Base-by-base conservation (phyloP, 1,140 invertebrate genomes). In the Drosophila leontia region DNA sequence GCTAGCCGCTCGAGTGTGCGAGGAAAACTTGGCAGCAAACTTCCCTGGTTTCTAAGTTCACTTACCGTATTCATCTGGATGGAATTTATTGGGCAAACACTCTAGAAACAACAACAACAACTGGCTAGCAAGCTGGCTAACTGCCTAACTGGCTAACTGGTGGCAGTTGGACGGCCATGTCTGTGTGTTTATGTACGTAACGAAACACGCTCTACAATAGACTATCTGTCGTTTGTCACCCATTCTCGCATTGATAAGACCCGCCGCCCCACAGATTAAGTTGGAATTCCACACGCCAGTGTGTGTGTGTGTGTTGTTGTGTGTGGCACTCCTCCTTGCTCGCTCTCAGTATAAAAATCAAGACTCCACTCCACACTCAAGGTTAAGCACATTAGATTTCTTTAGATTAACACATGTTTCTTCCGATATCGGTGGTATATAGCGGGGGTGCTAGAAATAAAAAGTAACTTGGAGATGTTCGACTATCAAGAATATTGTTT, bases 321-420 rank as follows among this genome's bases (percentile, higher is more conserved):
- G 29, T 51, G 48, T 57, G 67, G 26, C 67, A 71, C 67, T 71
- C 37, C 53, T 72, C 51, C 53, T 55, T 23, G 34, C 17, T 39
- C 35, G 19, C 35, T 34, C 32, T 65, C 19, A 15, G 35, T 51
- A 44, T 19, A 69, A 37, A 72, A 72, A 72, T 72, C 69, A 72
- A 72, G 69, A 72, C 67, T 59, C 53, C 69, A 71, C 61, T 70
- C 67, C 69, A 59, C 15, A 39, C 50, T 50, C 67, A 72, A 72
- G 69, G 69, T 72, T 72, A 72, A 56, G 55, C 57, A 58, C 68
- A 72, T 60, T 72, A 71, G 67, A 71, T 72, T 72, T 70, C 45
- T 37, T 3, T 19, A 72, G 69, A 72, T 72, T 72, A 72, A 50
- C 69, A 72, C 50, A 72, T 72, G 65, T 58, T 70, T 29, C 35